These are phyloP conservation scores for Drosophila obscura DNA, from an alignment of 1,140 invertebrate genomes.

Conservation along the genomic window DNA sequence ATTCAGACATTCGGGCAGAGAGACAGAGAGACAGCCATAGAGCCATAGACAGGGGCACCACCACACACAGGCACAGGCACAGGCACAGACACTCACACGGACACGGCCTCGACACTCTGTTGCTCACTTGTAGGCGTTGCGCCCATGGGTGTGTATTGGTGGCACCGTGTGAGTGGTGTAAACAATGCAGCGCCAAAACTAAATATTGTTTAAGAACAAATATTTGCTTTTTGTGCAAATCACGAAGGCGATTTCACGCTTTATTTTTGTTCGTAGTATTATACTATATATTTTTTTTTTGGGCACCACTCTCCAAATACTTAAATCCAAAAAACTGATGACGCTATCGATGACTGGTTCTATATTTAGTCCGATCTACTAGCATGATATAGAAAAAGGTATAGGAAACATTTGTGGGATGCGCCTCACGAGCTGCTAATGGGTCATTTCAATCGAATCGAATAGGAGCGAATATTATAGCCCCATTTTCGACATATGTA, in stretches of 20 bases:
- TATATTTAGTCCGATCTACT: conserved; percentile 64
- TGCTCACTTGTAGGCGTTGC: conserved; percentile 38
- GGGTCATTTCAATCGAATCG: conserved; percentile 66
- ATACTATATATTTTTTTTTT: conserved; percentile 25
- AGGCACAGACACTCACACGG: neutral
- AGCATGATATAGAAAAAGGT: conserved; percentile 17
- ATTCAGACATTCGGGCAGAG: conserved; percentile 13
- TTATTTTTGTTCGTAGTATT: conserved; percentile 13
- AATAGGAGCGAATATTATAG: conserved; percentile 51
- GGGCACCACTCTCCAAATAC: conserved; percentile 9
- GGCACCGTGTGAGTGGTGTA: conserved; percentile 46
- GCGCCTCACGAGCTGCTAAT: conserved; percentile 78
- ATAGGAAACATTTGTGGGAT: conserved; percentile 44
- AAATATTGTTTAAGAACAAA: conserved; percentile 82
- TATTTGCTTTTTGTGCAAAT: conserved; percentile 75
- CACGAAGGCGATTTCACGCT: conserved; percentile 44
- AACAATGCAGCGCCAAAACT: conserved; percentile 78
- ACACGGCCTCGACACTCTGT: conserved; percentile 40
- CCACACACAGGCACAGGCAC: conserved; percentile 1
- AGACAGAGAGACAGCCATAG: conserved; percentile 1
- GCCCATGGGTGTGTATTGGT: conserved; percentile 11
- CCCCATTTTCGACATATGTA: conserved; percentile 19
- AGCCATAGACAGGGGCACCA: neutral
- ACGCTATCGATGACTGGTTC: conserved; percentile 64
- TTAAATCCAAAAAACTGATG: conserved; percentile 43